Evolutionary conservation across 2,113 vertebrate species (phyloP), one percentile per base, ranked within the genome.

Genomic region (Erpornis zantholeuca): DNA sequence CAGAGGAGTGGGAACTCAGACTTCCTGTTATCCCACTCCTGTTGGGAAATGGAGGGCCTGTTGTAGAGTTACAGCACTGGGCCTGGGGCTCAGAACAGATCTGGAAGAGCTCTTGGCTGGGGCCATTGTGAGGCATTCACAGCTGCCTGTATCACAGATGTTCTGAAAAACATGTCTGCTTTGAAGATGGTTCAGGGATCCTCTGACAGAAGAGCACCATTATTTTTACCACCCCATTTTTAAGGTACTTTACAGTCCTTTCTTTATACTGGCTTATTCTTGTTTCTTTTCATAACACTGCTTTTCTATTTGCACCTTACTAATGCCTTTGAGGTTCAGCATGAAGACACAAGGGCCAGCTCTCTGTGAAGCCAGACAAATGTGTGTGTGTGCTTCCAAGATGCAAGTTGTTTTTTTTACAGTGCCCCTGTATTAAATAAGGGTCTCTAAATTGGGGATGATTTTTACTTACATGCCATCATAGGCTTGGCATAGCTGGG

Each of bases 381-480:
- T 5, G 3, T 20, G 5, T 5, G 3, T 20, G 5, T 40, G 38
- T 40, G 23, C 65, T 66, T 78, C 25, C 25, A 66, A 52, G 44
- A 5, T 18, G 11, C 33, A 42, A 0, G 0, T 3, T 66, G 24
- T 8, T 60, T 80, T 86, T 44, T 57, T 85, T 63, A n/a, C 22
- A 47, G 50, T 53, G 23, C 12, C 22, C 5, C 33, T 75, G 42
- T 42, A 38, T 40, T 70, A 28, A 40, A 72, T 66, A 86, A 7
- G 15, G 7, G 3, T 59, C 33, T 49, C n/a, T 42, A 50, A 59
- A 29, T 4, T n/a, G 11, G 23, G 18, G 2, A 12, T 1, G 0
- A 7, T 70, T 92, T n/a, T 65, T 36, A 23, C 11, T 25, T 1
- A 0, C 35, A 12, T 70, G 36, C 38, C 11, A 23, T 78, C 45